Conservation (phyloP, 2,113 vertebrate genomes). For the Amphilophus citrinellus region DNA sequence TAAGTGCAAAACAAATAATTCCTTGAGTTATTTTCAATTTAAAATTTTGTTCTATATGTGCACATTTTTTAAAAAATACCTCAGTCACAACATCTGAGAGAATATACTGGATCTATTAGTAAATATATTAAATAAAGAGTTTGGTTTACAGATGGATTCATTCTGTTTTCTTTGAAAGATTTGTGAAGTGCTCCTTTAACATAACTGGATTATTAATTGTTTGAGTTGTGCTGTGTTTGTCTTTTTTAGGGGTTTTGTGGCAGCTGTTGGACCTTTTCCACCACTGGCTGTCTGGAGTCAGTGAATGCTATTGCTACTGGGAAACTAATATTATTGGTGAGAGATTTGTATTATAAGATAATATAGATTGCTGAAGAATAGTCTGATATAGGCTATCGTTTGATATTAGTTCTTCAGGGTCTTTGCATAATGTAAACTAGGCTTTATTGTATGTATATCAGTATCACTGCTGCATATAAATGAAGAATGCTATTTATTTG, state of each 20-base stretch:
- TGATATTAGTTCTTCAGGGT: not conserved
- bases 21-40: not conserved
- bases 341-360: not conserved
- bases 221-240: not conserved
- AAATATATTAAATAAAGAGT: not conserved
- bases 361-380: not conserved
- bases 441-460: no score
- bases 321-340: conserved; percentile 87
- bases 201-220: not conserved
- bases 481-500: not conserved
- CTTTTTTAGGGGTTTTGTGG: conserved; percentile 83
- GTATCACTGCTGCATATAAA: not conserved
- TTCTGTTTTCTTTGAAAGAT: accelerated
- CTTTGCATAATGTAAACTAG: not conserved
- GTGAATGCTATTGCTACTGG: conserved; percentile 85
- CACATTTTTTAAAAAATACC: not conserved
- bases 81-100: not conserved
- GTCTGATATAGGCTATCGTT: not conserved
- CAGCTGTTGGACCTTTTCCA: conserved; percentile 95
- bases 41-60: not conserved
- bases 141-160: not conserved
- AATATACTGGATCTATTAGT: not conserved
- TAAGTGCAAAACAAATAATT: not conserved
- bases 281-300: conserved; percentile 91
- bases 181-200: not conserved